Percentiles rank a stretch among this genome's conserved stretches.
These are phyloP conservation scores for Calliphora vicina DNA, from an alignment of 1,140 invertebrate genomes.

Conservation along the genomic window DNA sequence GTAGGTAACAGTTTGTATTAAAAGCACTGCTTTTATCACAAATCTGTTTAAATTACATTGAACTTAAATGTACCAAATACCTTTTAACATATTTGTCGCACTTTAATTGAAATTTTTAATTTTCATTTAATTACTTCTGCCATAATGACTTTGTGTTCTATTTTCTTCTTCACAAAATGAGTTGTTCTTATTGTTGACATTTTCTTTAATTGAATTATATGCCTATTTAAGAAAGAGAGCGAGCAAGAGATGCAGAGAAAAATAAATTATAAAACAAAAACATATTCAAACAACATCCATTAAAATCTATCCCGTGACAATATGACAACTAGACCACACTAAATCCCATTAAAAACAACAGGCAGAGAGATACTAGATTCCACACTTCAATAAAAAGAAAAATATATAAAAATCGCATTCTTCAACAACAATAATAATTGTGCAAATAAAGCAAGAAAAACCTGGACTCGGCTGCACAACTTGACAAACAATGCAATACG, in stretches of 20 bases:
- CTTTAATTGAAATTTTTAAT: no score
- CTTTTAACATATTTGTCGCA: no score
- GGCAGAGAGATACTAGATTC: background rate
- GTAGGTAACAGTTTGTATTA: no score
- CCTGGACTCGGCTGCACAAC: background rate
- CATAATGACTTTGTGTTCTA: background rate
- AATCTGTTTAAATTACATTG: no score
- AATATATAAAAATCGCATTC: background rate
- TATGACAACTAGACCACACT: slow-evolving; percentile 8
- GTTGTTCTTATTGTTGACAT: background rate
- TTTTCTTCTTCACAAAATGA: background rate
- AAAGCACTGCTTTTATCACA: no score
- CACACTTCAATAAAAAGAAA: no score
- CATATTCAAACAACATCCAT: background rate
- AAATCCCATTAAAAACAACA: slow-evolving; percentile 4
- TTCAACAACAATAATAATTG: background rate
- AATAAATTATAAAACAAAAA: background rate
- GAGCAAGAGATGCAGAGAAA: background rate
- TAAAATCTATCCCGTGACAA: slow-evolving; percentile 4
- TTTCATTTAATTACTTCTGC: no score
- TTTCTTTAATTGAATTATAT: slow-evolving; percentile 2
- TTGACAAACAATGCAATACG: background rate
- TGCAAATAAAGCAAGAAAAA: background rate
- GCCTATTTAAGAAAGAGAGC: background rate
- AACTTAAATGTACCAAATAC: no score